Base-by-base conservation (phyloP, 30 jellyfish, hydroid and myxozoan genomes). In the Sanderia malayensis region DNA sequence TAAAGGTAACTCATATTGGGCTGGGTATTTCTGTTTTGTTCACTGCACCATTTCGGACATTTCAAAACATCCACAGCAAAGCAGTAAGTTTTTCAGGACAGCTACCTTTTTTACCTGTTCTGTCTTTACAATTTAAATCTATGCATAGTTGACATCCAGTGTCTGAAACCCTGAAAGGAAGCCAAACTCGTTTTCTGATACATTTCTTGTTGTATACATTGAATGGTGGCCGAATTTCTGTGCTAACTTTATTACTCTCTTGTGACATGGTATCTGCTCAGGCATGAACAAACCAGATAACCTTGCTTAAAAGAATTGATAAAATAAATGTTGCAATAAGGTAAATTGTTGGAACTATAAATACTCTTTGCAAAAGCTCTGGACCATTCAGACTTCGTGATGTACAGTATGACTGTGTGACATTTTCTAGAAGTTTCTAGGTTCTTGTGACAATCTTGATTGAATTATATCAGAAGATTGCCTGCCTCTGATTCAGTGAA, bases 61-160 rank as follows among this genome's bases (percentile, higher is more conserved):
- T 74, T 71, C 27, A 37, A 15, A 69, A 59, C 25, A 69, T 85
- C 32, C 95, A 85, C 81, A 76, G 58, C 10, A 85, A 74, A 27
- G 73, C 90, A 6, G 95, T 85, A 59, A 85, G 95, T 75, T 2
- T 9, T 15, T 6, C 55, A 8, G 55, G 55, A 41, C 15, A 41
- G 55, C 55, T 15, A 8, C 55, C 55, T 15, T 41, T 41, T 8
- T 6, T 6, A 6, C 15, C 15, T 41, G 55, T 15, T 41, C 55
- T 15, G 8, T 8, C 15, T 41, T 6, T 15, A 41, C 11, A 8
- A 41, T 8, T 8, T 41, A 8, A 6, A 41, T 15, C 8, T 41
- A 8, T 8, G 55, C 55, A 41, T 8, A 15, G 11, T 6, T 41
- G 55, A 8, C 55, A 15, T 15, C 55, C 55, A 41, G 11, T 41